Conservation (phyloP, 2,113 vertebrate species). For the Dendropsophus ebraccatus region DNA sequence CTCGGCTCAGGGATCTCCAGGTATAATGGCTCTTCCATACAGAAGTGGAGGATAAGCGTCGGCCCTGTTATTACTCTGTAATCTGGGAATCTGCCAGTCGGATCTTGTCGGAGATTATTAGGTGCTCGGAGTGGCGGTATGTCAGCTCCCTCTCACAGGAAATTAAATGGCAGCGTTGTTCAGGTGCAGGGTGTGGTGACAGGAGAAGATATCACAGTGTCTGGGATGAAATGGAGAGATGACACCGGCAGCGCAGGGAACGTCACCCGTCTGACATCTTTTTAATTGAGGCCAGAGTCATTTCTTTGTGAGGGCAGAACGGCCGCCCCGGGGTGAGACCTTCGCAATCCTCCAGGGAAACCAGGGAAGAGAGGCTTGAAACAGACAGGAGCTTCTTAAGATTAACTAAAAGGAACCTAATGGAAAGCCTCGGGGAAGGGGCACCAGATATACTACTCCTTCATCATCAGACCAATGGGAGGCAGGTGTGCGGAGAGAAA, state of each 20-base stretch:
- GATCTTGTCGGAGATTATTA: not conserved
- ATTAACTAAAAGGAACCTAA: not conserved
- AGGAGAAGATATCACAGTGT: conserved; percentile 38
- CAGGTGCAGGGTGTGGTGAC: conserved; percentile 24
- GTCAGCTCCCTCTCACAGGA: not conserved
- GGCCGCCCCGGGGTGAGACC: conserved; percentile 12
- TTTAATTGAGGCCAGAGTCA: conserved; percentile 56
- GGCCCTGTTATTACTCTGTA: not conserved
- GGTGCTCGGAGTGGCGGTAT: not conserved
- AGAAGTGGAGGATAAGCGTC: not conserved
- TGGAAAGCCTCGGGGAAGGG: no score
- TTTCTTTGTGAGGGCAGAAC: conserved; percentile 32
- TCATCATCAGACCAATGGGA: not conserved
- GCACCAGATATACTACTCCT: no score
- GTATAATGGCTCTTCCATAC: no score
- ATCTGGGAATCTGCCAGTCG: not conserved
- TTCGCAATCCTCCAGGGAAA: not conserved
- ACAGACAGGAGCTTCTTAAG: not conserved
- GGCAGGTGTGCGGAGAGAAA: no score
- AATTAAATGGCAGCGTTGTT: not conserved
- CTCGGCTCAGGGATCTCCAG: not conserved
- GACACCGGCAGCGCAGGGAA: conserved; percentile 4
- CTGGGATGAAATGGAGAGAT: conserved; percentile 7
- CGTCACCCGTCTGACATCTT: conserved; percentile 31
- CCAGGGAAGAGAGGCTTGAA: not conserved